phyloP scores from a whole-genome alignment of 1,140 invertebrate species.

The Dreissena rostriformis region DNA sequence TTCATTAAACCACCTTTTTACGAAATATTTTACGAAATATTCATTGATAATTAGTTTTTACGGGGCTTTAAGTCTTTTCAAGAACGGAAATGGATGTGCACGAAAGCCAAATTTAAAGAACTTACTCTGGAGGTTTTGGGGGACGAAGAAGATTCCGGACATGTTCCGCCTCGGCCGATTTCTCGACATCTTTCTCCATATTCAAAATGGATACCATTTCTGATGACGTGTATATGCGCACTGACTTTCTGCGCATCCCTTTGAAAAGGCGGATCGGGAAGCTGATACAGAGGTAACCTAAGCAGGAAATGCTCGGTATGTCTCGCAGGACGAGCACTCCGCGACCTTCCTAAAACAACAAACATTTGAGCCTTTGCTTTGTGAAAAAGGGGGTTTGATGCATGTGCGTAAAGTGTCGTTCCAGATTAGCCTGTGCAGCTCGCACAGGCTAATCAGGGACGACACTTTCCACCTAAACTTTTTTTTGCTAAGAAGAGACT shows the following conservation, averaged over 20 bases:
- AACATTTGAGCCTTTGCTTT: no score
- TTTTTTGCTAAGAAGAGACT: no score
- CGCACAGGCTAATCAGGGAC: no score
- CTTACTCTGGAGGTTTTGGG: slow-evolving; percentile 19
- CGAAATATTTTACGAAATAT: no score
- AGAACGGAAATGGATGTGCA: neutral
- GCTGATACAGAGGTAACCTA: slow-evolving; percentile 34
- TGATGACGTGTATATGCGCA: neutral
- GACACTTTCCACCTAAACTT: no score
- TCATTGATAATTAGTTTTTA: no score
- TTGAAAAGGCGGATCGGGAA: slow-evolving; percentile 13
- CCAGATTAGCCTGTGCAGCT: no score
- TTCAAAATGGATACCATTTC: slow-evolving; percentile 44
- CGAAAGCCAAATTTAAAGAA: neutral
- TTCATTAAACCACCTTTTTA: no score
- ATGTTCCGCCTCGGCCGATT: slow-evolving; percentile 24
- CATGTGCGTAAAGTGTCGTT: no score
- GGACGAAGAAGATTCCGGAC: slow-evolving; percentile 19
- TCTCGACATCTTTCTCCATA: slow-evolving; percentile 35
- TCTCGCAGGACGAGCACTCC: neutral
- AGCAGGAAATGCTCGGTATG: slow-evolving; percentile 30
- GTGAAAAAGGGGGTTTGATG: no score
- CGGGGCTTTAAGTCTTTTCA: no score
- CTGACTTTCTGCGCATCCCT: neutral
- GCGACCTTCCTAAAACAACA: no score